Base-by-base conservation (phyloP, 2,888 invertebrate species). In the Heteromurus nitidus region DNA sequence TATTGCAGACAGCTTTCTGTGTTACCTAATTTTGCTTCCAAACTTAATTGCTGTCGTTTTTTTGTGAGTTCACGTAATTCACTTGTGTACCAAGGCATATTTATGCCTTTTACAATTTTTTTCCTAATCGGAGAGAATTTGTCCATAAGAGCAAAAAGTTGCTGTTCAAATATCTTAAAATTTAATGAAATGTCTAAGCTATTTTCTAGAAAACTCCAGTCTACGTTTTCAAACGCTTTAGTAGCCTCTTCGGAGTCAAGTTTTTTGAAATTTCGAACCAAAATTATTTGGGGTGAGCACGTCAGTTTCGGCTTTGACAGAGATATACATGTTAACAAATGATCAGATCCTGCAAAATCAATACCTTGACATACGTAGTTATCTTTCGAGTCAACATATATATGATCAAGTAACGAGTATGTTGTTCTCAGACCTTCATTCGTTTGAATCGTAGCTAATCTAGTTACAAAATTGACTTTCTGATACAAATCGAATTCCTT, bases 291-390 rank as follows among this genome's bases (percentile, higher is more conserved):
- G n/a, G 16, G 18, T 30, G 16, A 20, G 1, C 20, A 31, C 26
- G 5, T 22, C 1, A 42, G 24, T 28, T 31, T 53, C 18, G 3
- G 2, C 18, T 22, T 58, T 67, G 20, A 36, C 20, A n/a, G 20
- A 68, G 16, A 16, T 20, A 76, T n/a, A 47, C 5, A 76, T 20
- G 30, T 26, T 0, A 76, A 24, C 5, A 44, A 13, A 28, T 76
- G 75, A 26, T 76, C 75, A 16, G 75, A 76, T n/a, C 75, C 68
- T 0, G 31, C 75, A 5, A 76, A 24, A 1, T 64, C 20, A 7
- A 55, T 9, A 1, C 53, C 26, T n/a, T 42, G 36, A 24, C 31
- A 9, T 30, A 7, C 18, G 18, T 42, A 30, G 7, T 22, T 42
- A n/a, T 36, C 42, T 2, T 1, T 18, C 2, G 3, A 0, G 16